Evolutionary conservation across 2,797 vertebrate genomes (phyloP).

Genomic region (Danionella dracula): DNA sequence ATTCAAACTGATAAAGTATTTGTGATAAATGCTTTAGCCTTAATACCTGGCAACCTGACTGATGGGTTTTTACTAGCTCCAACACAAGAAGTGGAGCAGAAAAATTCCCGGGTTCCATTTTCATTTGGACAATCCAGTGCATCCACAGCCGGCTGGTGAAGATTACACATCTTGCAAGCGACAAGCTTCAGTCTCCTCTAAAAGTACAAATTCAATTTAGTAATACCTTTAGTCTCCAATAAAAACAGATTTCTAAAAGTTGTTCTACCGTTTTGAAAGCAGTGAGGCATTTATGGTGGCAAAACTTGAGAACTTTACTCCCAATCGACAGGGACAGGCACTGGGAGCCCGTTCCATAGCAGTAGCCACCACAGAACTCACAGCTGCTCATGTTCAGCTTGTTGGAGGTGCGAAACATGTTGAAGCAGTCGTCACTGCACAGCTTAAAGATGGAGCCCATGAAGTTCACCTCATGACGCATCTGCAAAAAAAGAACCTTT

Average conservation of each 20-base stretch:
- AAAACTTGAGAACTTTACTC: conserved; percentile 80
- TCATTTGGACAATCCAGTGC: conserved; percentile 81
- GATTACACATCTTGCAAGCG: conserved; percentile 84
- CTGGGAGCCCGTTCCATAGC: conserved; percentile 74
- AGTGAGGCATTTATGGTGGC: conserved; percentile 76
- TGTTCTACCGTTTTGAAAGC: conserved; percentile 81
- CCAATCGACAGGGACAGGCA: conserved; percentile 81
- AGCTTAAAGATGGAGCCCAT: conserved; percentile 84
- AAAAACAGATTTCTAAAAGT: not conserved
- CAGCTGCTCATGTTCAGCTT: conserved; percentile 71
- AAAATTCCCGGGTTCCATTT: conserved; percentile 82
- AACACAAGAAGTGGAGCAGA: conserved; percentile 89
- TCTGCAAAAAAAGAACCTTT: conserved; percentile 52
- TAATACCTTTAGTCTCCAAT: not conserved
- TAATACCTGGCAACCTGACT: conserved; percentile 84
- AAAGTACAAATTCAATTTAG: conserved; percentile 11
- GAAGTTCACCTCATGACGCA: conserved; percentile 90
- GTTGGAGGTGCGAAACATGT: conserved; percentile 84
- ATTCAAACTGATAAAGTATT: too few species aligned
- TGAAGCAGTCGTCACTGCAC: conserved; percentile 90
- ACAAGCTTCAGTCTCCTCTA: conserved; percentile 81
- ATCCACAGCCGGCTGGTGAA: conserved; percentile 69
- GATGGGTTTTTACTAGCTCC: conserved; percentile 87
- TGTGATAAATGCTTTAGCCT: too few species aligned
- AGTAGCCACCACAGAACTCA: conserved; percentile 81